These are phyloP conservation scores for Craseonycteris thonglongyai DNA, from an alignment of 2,113 vertebrate genomes.

Conservation along the genomic window DNA sequence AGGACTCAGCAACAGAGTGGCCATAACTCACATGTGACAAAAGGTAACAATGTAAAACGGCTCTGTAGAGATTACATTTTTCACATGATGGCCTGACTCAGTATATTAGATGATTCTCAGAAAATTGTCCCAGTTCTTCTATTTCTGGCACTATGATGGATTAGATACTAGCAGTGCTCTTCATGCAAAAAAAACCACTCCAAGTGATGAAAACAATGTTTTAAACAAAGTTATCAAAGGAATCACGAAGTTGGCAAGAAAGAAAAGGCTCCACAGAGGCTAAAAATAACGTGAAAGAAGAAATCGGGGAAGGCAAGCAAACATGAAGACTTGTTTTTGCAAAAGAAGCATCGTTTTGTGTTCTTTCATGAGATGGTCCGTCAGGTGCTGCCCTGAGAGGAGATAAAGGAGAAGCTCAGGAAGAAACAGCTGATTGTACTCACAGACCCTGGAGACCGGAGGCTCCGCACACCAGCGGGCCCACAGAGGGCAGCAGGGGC, in stretches of 20 bases:
- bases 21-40: neutral
- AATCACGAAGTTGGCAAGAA: neutral
- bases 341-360: neutral
- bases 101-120: neutral
- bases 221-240: neutral
- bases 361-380: neutral
- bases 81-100: neutral
- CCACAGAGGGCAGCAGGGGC: accelerated
- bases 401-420: neutral
- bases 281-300: neutral
- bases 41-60: neutral
- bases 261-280: neutral
- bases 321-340: neutral
- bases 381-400: neutral
- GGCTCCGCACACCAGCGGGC: accelerated
- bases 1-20: neutral
- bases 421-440: neutral
- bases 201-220: neutral
- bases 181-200: neutral
- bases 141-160: neutral
- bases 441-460: neutral
- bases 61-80: neutral
- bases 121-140: neutral
- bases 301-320: neutral
- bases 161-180: neutral